Base-by-base conservation (phyloP, 2,797 vertebrate genomes). In the Pipistrellus nathusii region DNA sequence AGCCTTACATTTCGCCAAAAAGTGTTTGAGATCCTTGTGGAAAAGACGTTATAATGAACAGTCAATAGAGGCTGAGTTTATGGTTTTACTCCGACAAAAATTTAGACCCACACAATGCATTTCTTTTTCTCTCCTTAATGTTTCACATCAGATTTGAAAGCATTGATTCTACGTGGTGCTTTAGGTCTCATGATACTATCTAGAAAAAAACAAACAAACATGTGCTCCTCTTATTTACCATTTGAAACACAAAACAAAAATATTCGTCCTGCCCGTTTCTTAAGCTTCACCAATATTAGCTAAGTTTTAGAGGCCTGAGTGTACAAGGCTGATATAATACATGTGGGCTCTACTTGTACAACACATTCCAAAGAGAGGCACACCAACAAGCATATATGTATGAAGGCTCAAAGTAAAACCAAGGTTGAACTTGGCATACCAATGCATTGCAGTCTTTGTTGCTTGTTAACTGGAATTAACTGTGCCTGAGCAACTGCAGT, bases 391-490 rank as follows among this genome's bases (percentile, higher is more conserved):
- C 27, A 90, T 6, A 38, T 38, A 17, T 12, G 38, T 51, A 41
- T 59, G 71, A 95, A 91, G 35, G 35, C 32, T 59, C 3, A 88
- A 87, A 82, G 69, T 20, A 64, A 87, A 96, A 82, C 90, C 82
- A 93, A 95, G 78, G 55, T 91, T 76, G 71, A 96, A 25, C 81
- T 38, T 82, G 72, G 93, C 94, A 80, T 80, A 82, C 78, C 84
- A 86, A 91, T 72, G 76, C 62, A 66, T 41, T 81, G 21, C 8
- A 44, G 38, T 87, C 35, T 92, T 87, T 46, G 73, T 64, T 96
- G 80, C 91, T 94, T 92, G 75, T 91, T 95, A 96, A 75, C 41
- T 91, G 89, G 77, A 92, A 91, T 94, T 93, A 95, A 88, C 71
- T 64, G 77, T 77, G 69, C 64, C 85, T 91, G 81, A 91, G 62